Base-by-base conservation (phyloP, 2,888 invertebrate species). In the Platycnemis pennipes region DNA sequence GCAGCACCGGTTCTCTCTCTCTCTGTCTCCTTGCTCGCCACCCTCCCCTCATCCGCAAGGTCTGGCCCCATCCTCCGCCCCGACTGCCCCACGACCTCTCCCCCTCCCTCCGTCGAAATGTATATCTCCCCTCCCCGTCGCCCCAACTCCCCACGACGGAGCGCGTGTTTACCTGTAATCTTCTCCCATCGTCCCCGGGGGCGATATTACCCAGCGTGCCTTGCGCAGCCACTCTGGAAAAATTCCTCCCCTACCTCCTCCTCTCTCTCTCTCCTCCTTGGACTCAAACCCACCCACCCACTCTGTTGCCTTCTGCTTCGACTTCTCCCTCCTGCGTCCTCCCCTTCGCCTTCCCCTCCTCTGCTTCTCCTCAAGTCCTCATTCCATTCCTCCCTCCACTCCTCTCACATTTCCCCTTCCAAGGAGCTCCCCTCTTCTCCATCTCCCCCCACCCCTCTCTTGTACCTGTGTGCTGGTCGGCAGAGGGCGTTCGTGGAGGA, bases 131-230 rank as follows among this genome's bases (percentile, higher is more conserved):
- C 45, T 44, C 69, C n/a, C 44, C 63, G 13, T 16, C 63, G n/a
- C 42, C 11, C 22, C 56, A 8, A 3, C 63, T 56, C 63, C 42
- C 63, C 26, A 46, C 49, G 31, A 46, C 88, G 46, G 44, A 26
- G 56, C 91, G 89, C 69, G 69, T 91, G 91, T 91, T 91, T 91
- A 91, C 91, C 91, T 91, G 91, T 91, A 91, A 91, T 91, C 91
- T 91, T 91, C 91, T 91, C 44, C 91, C 91, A 91, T 91, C 91
- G 63, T 91, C 44, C 91, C 91, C 63, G 69, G 63, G 91, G 91
- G 91, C 91, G 63, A 91, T 91, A 91, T 91, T 91, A 91, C 91
- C 87, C 69, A 44, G 91, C 91, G 91, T 91, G 63, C 91, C 63
- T 91, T 69, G 91, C 91, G 91, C 91, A 91, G 91, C 91, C 91